Base-by-base conservation (phyloP, 2,797 vertebrate genomes). In the Gouania willdenowi region DNA sequence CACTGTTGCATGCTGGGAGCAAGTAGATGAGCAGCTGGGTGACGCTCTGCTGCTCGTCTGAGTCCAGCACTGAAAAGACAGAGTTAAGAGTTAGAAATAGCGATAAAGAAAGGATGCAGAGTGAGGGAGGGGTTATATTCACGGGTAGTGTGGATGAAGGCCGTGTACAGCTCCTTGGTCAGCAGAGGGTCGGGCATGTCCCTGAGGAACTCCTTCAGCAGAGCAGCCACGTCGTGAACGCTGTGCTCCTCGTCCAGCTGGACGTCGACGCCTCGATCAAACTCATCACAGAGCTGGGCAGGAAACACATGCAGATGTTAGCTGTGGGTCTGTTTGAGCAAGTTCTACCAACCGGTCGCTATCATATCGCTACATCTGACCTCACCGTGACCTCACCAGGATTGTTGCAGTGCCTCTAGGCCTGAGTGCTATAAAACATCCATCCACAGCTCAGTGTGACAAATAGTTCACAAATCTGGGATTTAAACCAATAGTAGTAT, bases 121-220 rank as follows among this genome's bases (percentile, higher is more conserved):
- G n/a, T n/a, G n/a, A n/a, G n/a, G n/a, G n/a, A n/a, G n/a, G n/a
- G n/a, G n/a, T n/a, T n/a, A n/a, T n/a, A n/a, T n/a, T 27, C 27
- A 85, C 82, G 47, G 51, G 80, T 88, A 24, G 92, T 92, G 69
- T 93, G 94, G 78, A 98, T 95, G 81, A 96, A 95, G 75, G 95
- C 87, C 0, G 95, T 94, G 64, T 97, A 97, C 41, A 98, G 93
- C 81, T 97, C 95, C 78, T 92, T 91, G 67, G 94, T 94, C 19
- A 98, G 91, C 19, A 97, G 91, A 0, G 95, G 94, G 79, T 98
- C 95, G 0, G 94, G 92, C 91, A 98, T 94, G 83, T 97, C 94
- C 56, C 95, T 88, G 26, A 98, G 91, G 77, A 98, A 98, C 82
- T 97, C 95, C 68, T 98, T 98, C 46, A 98, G 56, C 45, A 98